Conservation (phyloP, 2,888 invertebrate species). For the Sesia apiformis region DNA sequence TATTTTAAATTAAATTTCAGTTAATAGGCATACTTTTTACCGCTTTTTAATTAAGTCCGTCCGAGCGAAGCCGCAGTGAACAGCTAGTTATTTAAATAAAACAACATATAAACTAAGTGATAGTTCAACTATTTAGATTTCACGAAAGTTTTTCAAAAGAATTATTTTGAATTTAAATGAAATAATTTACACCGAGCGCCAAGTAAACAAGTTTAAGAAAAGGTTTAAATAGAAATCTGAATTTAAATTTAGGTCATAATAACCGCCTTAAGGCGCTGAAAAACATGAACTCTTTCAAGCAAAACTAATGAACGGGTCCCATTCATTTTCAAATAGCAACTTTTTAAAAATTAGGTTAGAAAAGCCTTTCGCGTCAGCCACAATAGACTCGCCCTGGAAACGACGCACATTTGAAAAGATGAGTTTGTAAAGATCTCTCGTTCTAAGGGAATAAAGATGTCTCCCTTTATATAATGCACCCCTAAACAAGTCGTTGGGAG, state of each 20-base stretch:
- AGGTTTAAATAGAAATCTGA: neutral
- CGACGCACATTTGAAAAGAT: neutral
- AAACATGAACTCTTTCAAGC: neutral
- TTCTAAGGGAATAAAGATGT: slow-evolving; percentile 15
- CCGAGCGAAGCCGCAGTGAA: no score
- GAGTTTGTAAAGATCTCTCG: slow-evolving; percentile 9
- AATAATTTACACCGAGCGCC: no score
- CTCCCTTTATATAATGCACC: slow-evolving; percentile 10
- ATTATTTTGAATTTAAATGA: no score
- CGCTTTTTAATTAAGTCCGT: no score
- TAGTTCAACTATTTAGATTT: no score
- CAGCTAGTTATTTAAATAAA: no score
- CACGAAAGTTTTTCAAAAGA: no score
- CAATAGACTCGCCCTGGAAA: slow-evolving; percentile 12
- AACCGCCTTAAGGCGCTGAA: neutral
- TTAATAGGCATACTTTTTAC: no score
- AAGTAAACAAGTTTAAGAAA: no score
- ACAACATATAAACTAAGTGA: no score
- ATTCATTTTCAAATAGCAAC: neutral
- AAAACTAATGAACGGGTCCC: neutral
- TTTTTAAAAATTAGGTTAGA: slow-evolving; percentile 9
- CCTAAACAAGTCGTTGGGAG: slow-evolving; percentile 10
- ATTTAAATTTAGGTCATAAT: neutral
- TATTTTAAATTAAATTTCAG: no score
- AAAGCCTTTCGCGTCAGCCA: slow-evolving; percentile 9